These are phyloP conservation scores for Sturmia bella DNA, from an alignment of 2,888 invertebrate species.

Conservation along the genomic window DNA sequence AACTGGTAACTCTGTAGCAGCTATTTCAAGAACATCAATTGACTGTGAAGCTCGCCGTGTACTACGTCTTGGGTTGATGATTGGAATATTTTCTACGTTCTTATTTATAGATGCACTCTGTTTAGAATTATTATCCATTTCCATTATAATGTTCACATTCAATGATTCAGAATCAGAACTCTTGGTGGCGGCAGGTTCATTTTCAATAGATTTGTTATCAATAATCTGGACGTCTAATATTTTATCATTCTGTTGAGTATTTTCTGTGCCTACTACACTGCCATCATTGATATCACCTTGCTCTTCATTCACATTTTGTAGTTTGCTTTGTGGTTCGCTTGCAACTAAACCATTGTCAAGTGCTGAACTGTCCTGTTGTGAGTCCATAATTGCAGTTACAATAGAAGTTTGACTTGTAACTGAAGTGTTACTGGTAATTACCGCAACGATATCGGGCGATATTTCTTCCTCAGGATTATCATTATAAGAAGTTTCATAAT, in stretches of 20 bases:
- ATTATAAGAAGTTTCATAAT: too few species aligned
- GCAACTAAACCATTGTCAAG: background rate
- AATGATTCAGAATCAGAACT: background rate
- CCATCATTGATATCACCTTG: background rate
- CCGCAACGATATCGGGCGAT: too few species aligned
- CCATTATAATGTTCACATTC: background rate
- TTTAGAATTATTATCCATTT: background rate
- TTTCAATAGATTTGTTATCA: background rate
- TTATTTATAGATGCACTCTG: background rate
- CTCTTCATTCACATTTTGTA: background rate
- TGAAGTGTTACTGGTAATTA: too few species aligned
- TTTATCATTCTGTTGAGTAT: background rate
- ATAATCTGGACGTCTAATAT: background rate
- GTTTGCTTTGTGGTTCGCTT: background rate
- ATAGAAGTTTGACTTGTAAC: too few species aligned
- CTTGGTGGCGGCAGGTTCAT: background rate
- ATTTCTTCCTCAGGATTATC: too few species aligned
- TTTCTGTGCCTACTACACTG: background rate
- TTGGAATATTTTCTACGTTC: slow-evolving; percentile 14
- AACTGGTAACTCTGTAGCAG: background rate
- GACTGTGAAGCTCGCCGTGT: slow-evolving; percentile 57
- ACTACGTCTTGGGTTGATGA: slow-evolving; percentile 40
- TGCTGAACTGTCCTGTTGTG: background rate
- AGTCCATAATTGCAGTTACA: too few species aligned
- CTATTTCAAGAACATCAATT: slow-evolving; percentile 1